Evolutionary conservation across 2,113 vertebrate genomes (phyloP).

Genomic region (Chionomys nivalis): DNA sequence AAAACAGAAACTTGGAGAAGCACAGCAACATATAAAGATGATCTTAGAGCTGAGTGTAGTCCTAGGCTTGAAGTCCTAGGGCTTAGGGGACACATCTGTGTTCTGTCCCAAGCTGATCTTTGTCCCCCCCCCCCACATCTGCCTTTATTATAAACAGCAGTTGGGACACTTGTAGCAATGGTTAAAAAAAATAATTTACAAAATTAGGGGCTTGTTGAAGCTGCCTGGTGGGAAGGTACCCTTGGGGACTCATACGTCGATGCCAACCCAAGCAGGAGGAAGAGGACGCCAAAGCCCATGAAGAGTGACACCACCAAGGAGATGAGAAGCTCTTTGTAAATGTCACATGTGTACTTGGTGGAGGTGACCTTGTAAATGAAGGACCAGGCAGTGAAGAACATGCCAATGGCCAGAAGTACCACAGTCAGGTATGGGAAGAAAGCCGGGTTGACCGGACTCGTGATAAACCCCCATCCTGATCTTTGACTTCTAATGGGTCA

Average conservation of each 20-base stretch:
- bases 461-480: constrained; percentile 63
- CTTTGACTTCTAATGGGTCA: background rate
- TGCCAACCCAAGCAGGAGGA: constrained; percentile 99
- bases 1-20: too few species aligned
- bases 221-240: constrained; percentile 27
- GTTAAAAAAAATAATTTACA: constrained; percentile 74
- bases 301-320: constrained; percentile 98
- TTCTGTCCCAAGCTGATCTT: background rate
- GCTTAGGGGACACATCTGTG: background rate
- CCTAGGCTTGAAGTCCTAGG: too few species aligned
- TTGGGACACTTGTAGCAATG: background rate
- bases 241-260: constrained; percentile 91
- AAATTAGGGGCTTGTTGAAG: constrained; percentile 45
- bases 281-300: constrained; percentile 98
- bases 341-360: constrained; percentile 98
- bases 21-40: too few species aligned
- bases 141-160: constrained; percentile 73
- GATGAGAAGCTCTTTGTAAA: constrained; percentile 99
- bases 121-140: background rate
- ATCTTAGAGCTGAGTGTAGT: too few species aligned
- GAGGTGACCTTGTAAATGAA: constrained; percentile 99
- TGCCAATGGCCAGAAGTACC: constrained; percentile 97
- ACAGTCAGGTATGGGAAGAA: constrained; percentile 98
- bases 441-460: constrained; percentile 98
- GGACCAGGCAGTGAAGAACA: constrained; percentile 99